Percentiles rank a stretch among this genome's conserved stretches.
phyloP scores from a whole-genome alignment of 2,888 invertebrate genomes.

The Dexiosoma caninum region DNA sequence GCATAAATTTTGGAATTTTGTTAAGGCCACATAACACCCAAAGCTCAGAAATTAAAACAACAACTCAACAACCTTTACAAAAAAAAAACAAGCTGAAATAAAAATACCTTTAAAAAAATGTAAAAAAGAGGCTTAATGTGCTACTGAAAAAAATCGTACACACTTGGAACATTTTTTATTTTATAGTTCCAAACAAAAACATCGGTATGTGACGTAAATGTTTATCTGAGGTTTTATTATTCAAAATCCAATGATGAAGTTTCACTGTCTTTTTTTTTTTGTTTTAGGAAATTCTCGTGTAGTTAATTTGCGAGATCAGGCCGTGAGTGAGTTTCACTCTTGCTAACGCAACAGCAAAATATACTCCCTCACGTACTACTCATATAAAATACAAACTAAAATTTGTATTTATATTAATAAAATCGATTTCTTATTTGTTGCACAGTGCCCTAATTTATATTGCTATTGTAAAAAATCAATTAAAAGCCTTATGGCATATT shows the following conservation, averaged over 20 bases:
- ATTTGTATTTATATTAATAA: too few relatives aligned
- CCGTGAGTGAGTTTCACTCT: too few relatives aligned
- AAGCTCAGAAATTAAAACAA: conserved; percentile 49
- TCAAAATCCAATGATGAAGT: conserved; percentile 25
- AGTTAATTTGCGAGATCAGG: not conserved
- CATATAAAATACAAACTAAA: too few relatives aligned
- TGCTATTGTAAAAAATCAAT: too few relatives aligned
- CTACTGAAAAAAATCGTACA: conserved; percentile 71
- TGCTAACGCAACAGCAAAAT: too few relatives aligned
- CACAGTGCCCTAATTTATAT: too few relatives aligned
- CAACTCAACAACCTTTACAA: conserved; percentile 17
- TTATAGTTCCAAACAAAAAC: conserved; percentile 23
- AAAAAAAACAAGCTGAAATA: conserved; percentile 24
- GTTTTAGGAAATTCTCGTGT: conserved; percentile 37
- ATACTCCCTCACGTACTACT: too few relatives aligned
- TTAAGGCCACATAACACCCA: conserved; percentile 59
- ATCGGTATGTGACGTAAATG: conserved; percentile 59
- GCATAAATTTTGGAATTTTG: conserved; percentile 44
- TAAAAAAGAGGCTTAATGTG: conserved; percentile 63
- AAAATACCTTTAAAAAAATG: conserved; percentile 32
- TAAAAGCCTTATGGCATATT: too few relatives aligned
- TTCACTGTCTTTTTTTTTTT: not conserved
- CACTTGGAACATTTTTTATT: conserved; percentile 33
- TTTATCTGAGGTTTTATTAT: conserved; percentile 39
- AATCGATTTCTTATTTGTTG: too few relatives aligned